Evolutionary conservation across 1,140 invertebrate species (phyloP), one percentile per base, ranked within the genome.

Genomic region (Brachystomella parvula): DNA sequence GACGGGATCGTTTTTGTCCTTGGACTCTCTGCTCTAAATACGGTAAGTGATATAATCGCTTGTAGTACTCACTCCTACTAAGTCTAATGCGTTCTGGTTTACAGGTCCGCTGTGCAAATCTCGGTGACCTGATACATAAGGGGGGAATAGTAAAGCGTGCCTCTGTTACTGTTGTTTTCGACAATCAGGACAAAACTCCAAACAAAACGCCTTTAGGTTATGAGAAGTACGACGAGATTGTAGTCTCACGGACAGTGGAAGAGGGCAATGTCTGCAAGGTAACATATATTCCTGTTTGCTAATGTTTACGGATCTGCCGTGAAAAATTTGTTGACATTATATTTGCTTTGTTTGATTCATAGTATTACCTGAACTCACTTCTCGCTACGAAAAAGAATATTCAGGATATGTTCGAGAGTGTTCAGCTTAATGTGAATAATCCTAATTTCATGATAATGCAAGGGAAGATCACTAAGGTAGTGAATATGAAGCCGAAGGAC

Each of bases 401-500:
- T 0, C 85, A 88, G 63, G 96, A 99, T 79, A 81, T 99, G 71
- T 98, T 99, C 77, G 89, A 91, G 73, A 96, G 95, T 0, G 88
- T 99, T 6, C 94, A 97, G 75, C 80, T 99, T 1, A 99, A 99
- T 79, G 92, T 99, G 0, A 99, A 99, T 78, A 99, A 99, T 82
- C 96, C 96, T 2, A 96, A 99, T 78, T 99, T 98, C 78, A 84
- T 99, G 2, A 99, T 99, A 73, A 99, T 99, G 96, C 97, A 99
- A 83, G 97, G 97, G 9, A 85, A 95, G 74, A 97, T 99, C 62
- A 98, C 96, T 0, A 99, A 99, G 84, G 96, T 99, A 1, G 82
- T 99, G 1, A 99, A 97, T 77, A 99, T 99, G 96, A 99, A 98
- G 76, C 94, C 96, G 19, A 84, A 86, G 65, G 96, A 99, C 88